Percentiles rank a stretch among this genome's conserved stretches.
Conservation (phyloP, 2,888 invertebrate genomes). For the Drosophila villosipedis region DNA sequence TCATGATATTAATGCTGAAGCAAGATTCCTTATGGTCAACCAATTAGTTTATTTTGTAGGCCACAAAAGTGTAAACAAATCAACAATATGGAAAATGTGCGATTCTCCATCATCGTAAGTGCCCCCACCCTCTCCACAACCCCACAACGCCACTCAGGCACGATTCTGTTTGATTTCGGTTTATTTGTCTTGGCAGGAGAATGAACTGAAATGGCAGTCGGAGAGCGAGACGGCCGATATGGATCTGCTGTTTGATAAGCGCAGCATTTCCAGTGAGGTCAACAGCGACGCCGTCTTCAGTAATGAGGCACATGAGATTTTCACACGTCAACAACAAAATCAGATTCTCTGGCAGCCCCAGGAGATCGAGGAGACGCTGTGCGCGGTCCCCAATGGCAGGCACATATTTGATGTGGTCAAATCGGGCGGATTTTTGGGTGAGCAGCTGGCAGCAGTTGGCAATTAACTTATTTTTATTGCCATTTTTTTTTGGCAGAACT, state of each 20-base stretch:
- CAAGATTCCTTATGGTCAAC: slow-evolving; percentile 45
- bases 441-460: not conserved
- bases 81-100: slow-evolving; percentile 83
- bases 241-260: slow-evolving; percentile 81
- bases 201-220: slow-evolving; percentile 84
- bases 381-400: slow-evolving; percentile 69
- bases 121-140: not conserved
- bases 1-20: slow-evolving; percentile 9
- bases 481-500: slow-evolving; percentile 58
- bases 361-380: slow-evolving; percentile 83
- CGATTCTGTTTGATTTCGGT: slow-evolving; percentile 1
- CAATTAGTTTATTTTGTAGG: slow-evolving; percentile 50
- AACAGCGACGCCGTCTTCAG: slow-evolving; percentile 82
- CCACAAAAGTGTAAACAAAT: slow-evolving; percentile 67
- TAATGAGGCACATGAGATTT: slow-evolving; percentile 83
- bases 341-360: slow-evolving; percentile 83
- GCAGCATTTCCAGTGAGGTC: slow-evolving; percentile 84
- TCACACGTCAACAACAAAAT: slow-evolving; percentile 80
- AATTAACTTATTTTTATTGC: not conserved
- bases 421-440: slow-evolving; percentile 78
- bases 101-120: slow-evolving; percentile 85
- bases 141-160: not conserved
- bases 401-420: slow-evolving; percentile 80
- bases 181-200: slow-evolving; percentile 80
- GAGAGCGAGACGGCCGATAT: slow-evolving; percentile 79